Conservation (phyloP, 2,888 invertebrate genomes). For the Lysandra bellargus region DNA sequence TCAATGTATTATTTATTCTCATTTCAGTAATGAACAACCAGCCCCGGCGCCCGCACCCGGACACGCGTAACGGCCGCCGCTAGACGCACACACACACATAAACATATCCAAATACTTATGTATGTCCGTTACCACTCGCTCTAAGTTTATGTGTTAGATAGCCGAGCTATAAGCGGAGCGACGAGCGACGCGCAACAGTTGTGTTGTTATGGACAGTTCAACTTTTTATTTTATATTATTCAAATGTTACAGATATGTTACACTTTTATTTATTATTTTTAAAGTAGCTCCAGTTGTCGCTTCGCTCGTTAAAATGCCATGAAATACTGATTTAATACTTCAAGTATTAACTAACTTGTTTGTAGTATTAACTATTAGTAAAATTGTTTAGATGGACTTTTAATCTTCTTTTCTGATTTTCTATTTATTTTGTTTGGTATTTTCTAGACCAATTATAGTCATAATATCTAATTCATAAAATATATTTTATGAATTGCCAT, state of each 20-base stretch:
- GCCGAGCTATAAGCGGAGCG: neutral
- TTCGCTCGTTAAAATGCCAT: neutral
- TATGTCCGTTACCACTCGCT: slow-evolving; percentile 23
- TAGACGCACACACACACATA: slow-evolving; percentile 43
- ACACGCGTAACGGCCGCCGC: slow-evolving; percentile 57
- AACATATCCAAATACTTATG: slow-evolving; percentile 23
- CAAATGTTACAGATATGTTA: neutral
- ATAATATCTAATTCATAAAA: neutral
- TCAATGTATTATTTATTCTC: neutral
- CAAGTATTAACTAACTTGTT: neutral
- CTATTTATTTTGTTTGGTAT: neutral
- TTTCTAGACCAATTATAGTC: neutral
- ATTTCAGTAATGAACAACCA: slow-evolving; percentile 55
- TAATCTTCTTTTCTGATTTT: neutral
- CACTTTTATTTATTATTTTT: neutral
- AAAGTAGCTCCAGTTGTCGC: neutral
- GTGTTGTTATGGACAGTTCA: neutral
- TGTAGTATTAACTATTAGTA: neutral
- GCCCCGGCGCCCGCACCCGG: slow-evolving; percentile 63
- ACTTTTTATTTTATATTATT: neutral
- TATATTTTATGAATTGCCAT: neutral
- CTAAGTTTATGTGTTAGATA: slow-evolving; percentile 28
- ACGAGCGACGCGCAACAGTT: neutral
- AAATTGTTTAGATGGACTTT: neutral
- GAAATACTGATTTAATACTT: neutral